These are phyloP conservation scores for Caenorhabditis angaria DNA, from an alignment of 2,888 invertebrate genomes.

Conservation along the genomic window DNA sequence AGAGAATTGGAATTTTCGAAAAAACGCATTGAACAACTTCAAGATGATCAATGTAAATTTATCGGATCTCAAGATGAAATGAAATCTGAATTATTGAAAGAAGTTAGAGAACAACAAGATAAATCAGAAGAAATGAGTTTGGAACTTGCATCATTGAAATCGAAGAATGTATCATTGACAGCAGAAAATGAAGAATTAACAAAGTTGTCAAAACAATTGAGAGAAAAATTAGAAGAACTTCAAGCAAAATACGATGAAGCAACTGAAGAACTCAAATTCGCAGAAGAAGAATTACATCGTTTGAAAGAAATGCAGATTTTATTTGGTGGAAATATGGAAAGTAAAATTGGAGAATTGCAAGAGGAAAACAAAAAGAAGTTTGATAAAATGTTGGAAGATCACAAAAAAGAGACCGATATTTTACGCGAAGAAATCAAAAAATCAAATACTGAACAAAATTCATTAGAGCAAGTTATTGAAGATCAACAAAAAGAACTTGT, in stretches of 20 bases:
- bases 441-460: slow-evolving; percentile 30
- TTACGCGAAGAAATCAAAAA: slow-evolving; percentile 29
- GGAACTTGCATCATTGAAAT: slow-evolving; percentile 17
- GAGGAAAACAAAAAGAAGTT: slow-evolving; percentile 21
- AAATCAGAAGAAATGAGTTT: slow-evolving; percentile 14
- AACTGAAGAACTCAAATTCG: slow-evolving; percentile 10
- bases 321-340: slow-evolving; percentile 19
- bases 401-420: slow-evolving; percentile 22
- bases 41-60: slow-evolving; percentile 43
- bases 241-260: slow-evolving; percentile 25
- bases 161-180: slow-evolving; percentile 17
- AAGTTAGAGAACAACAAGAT: slow-evolving; percentile 35
- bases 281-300: slow-evolving; percentile 24
- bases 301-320: slow-evolving; percentile 31
- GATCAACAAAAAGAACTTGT: slow-evolving; percentile 42
- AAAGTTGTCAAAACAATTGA: slow-evolving; percentile 11
- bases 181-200: slow-evolving; percentile 13
- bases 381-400: slow-evolving; percentile 17
- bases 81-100: slow-evolving; percentile 31
- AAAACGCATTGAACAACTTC: slow-evolving; percentile 38
- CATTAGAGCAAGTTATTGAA: slow-evolving; percentile 34
- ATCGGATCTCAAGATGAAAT: slow-evolving; percentile 41
- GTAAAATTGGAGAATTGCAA: slow-evolving; percentile 19
- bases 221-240: slow-evolving; percentile 15
- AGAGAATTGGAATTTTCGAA: slow-evolving; percentile 41